phyloP scores from a whole-genome alignment of 2,797 vertebrate genomes.

The Harpagifer antarcticus region DNA sequence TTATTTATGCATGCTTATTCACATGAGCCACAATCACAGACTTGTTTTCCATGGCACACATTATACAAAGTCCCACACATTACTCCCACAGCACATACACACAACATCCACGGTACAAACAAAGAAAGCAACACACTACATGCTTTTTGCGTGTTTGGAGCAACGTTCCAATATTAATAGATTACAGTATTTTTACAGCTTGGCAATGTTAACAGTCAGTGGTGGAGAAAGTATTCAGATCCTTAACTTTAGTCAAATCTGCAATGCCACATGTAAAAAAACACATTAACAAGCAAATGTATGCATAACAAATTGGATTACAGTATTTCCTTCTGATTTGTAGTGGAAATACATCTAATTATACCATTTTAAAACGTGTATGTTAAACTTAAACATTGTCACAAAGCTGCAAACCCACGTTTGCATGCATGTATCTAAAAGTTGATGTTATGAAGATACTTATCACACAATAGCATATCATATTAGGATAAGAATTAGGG shows the following conservation, averaged over 20 bases:
- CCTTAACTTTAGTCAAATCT: background rate
- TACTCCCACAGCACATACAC: conserved; percentile 53
- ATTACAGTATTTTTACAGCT: background rate
- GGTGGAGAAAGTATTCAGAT: background rate
- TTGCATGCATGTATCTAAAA: background rate
- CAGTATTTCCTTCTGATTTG: background rate
- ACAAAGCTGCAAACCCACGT: too few relatives aligned
- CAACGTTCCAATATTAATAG: background rate
- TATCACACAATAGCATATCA: background rate
- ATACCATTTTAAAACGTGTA: background rate
- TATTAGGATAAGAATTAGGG: background rate
- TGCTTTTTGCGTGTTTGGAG: background rate
- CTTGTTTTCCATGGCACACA: conserved; percentile 49
- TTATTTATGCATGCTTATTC: conserved; percentile 51
- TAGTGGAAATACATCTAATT: background rate
- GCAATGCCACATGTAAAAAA: background rate
- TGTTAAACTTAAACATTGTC: background rate
- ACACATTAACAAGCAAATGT: background rate
- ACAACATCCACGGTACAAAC: conserved; percentile 27
- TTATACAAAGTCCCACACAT: conserved; percentile 56
- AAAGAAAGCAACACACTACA: background rate
- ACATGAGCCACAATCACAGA: conserved; percentile 53
- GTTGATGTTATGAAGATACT: background rate
- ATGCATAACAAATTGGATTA: background rate
- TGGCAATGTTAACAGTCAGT: background rate